phyloP scores from a whole-genome alignment of 92 coral and sea anemone genomes.

The Epizoanthus fatuus region DNA sequence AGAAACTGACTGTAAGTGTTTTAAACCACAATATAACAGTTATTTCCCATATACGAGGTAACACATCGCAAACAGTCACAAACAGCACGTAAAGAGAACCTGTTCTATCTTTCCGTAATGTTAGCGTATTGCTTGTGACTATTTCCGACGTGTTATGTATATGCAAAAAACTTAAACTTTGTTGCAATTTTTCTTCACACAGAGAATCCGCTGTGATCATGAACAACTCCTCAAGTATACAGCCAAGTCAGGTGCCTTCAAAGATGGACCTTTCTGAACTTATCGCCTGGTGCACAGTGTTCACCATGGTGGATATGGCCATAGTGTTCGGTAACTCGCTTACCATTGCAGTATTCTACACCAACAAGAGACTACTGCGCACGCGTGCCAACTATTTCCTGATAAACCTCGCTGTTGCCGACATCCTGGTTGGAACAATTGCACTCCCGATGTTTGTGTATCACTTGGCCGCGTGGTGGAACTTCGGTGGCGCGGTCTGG shows the following conservation, averaged over 20 bases:
- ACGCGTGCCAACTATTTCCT: slow-evolving; percentile 90
- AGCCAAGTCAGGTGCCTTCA: neutral
- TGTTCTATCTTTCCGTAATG: no score
- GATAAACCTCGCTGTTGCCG: slow-evolving; percentile 87
- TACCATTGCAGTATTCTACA: slow-evolving; percentile 79
- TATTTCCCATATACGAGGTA: no score
- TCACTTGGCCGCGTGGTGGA: slow-evolving; percentile 64
- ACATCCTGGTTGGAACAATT: slow-evolving; percentile 80
- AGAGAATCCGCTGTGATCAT: slow-evolving; percentile 29
- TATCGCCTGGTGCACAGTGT: slow-evolving; percentile 81
- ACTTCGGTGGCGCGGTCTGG: slow-evolving; percentile 69
- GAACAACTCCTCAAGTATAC: slow-evolving; percentile 69
- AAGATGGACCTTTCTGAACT: slow-evolving; percentile 68
- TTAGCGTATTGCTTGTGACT: no score
- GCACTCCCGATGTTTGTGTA: slow-evolving; percentile 87
- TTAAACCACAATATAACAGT: no score
- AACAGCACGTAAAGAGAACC: no score
- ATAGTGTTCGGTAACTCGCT: slow-evolving; percentile 83
- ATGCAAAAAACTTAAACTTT: neutral
- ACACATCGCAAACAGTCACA: no score
- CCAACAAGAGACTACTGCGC: slow-evolving; percentile 80
- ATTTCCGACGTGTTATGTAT: neutral
- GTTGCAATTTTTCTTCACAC: neutral
- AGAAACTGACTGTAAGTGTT: no score
- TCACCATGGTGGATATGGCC: slow-evolving; percentile 71